Conservation (phyloP, 53 echinoderm and acorn worm species). For the Actinopyga echinites region DNA sequence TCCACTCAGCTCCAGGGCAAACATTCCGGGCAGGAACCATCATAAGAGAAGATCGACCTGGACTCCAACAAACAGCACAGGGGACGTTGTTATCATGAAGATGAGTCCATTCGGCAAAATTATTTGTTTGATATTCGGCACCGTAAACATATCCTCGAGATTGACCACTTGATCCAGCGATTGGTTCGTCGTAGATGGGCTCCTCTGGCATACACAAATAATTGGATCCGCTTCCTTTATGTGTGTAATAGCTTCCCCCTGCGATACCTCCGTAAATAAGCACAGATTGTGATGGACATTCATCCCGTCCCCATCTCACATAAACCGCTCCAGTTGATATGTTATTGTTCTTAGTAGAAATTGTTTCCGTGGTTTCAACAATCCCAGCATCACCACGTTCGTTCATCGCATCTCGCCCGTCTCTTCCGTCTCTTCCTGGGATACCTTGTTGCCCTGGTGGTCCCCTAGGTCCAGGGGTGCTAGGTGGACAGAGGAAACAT, state of each 20-base stretch:
- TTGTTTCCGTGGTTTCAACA: too few relatives aligned
- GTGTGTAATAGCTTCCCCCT: conserved; percentile 44
- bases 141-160: conserved; percentile 5
- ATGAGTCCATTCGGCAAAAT: background rate
- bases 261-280: conserved; percentile 25
- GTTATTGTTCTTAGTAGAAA: background rate
- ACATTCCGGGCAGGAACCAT: conserved; percentile 60
- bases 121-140: conserved; percentile 39
- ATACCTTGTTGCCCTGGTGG: conserved; percentile 2
- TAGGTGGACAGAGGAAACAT: conserved; percentile 31
- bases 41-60: background rate
- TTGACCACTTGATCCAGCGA: background rate
- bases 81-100: conserved; percentile 34
- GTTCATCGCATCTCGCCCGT: conserved; percentile 12
- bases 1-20: conserved; percentile 53
- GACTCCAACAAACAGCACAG: conserved; percentile 51
- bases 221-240: conserved; percentile 39
- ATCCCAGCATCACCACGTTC: background rate
- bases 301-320: conserved; percentile 29
- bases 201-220: conserved; percentile 45
- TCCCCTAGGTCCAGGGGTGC: conserved; percentile 1
- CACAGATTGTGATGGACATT: conserved; percentile 15
- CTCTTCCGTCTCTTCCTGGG: conserved; percentile 8
- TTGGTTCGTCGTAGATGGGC: conserved; percentile 43
- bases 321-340: background rate